Conservation (phyloP, 35 echinoderm and acorn worm species). For the Heliocidaris erythrogramma region DNA sequence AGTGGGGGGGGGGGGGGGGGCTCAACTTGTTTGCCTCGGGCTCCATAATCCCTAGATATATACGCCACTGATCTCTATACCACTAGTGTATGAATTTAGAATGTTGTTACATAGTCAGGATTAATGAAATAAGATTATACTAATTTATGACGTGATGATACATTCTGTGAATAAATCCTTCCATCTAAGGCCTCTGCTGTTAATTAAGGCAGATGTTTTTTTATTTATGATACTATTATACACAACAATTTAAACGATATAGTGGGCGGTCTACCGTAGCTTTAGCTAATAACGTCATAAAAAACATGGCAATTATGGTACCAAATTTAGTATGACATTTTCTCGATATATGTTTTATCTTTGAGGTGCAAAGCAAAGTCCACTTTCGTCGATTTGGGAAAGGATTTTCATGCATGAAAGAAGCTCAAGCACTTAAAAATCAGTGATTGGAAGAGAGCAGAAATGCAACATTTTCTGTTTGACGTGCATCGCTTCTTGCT, state of each 20-base stretch:
- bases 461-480: constrained; percentile 4
- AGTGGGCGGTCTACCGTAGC: neutral
- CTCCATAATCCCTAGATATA: too few relatives aligned
- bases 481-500: neutral
- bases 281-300: neutral
- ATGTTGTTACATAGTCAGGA: too few relatives aligned
- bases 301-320: neutral
- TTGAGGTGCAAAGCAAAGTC: neutral
- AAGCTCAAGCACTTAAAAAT: neutral
- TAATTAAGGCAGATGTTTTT: neutral
- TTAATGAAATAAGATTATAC: neutral
- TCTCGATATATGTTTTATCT: neutral
- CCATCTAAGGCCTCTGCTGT: neutral
- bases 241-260: neutral
- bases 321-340: neutral
- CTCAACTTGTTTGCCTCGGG: too few relatives aligned
- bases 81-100: too few relatives aligned
- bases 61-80: too few relatives aligned
- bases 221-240: neutral
- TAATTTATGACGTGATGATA: neutral
- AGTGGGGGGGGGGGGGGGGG: too few relatives aligned
- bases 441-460: neutral
- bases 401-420: neutral
- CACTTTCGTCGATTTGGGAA: neutral
- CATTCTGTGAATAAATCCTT: neutral